phyloP scores from a whole-genome alignment of 2,113 vertebrate genomes.

The Butorides virescens region DNA sequence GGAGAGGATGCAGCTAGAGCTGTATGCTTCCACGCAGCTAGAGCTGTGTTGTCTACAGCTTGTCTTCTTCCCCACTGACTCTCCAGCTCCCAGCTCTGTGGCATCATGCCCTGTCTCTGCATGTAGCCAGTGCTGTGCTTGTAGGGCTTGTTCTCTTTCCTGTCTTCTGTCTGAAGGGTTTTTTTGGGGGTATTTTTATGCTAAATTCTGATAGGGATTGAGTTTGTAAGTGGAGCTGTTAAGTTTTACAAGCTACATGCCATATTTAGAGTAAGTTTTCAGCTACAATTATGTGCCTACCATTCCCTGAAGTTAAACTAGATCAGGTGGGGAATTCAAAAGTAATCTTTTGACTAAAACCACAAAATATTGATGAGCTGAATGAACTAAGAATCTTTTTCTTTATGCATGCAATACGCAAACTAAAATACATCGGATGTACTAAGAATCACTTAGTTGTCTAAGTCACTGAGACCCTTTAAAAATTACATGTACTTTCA shows the following conservation, averaged over 20 bases:
- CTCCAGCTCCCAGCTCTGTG: neutral
- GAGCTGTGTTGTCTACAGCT: neutral
- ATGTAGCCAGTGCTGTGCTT: neutral
- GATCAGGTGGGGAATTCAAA: neutral
- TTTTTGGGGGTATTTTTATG: neutral
- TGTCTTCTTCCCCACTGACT: no score
- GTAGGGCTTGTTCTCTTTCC: neutral
- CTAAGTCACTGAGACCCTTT: neutral
- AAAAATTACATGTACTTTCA: neutral
- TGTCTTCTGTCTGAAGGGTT: no score
- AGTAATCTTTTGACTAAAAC: neutral
- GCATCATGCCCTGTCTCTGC: neutral
- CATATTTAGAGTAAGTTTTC: neutral
- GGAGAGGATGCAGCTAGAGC: neutral
- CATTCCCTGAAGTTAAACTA: neutral
- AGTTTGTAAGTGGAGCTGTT: neutral
- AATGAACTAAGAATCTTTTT: neutral
- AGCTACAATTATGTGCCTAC: neutral
- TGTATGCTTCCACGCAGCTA: neutral
- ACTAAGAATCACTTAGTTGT: neutral
- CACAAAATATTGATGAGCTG: neutral
- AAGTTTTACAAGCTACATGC: neutral
- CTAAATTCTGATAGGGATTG: neutral
- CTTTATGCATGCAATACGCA: neutral
- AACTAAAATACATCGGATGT: neutral